Percentiles rank a stretch among this genome's conserved stretches.
Conservation (phyloP, 2,113 vertebrate genomes). For the Paramisgurnus dabryanus region DNA sequence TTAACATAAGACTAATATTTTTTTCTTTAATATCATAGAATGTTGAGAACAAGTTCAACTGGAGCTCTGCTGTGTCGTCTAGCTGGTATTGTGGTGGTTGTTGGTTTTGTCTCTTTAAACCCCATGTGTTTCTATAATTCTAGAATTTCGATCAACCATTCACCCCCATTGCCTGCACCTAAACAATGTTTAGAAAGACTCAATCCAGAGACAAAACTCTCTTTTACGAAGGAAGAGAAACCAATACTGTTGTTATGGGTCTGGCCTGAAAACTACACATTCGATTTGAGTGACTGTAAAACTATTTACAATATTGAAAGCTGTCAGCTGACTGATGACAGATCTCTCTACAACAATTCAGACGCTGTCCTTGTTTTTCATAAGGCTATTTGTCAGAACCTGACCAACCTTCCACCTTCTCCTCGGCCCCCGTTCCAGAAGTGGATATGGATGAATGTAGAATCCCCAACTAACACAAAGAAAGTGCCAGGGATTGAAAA, state of each 20-base stretch:
- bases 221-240: constrained; percentile 58
- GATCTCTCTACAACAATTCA: constrained; percentile 76
- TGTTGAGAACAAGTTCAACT: neutral
- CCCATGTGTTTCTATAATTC: neutral
- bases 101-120: neutral
- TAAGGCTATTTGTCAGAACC: constrained; percentile 78
- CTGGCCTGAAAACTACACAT: constrained; percentile 82
- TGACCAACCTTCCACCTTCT: constrained; percentile 82
- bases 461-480: constrained; percentile 79
- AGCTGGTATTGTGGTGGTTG: neutral
- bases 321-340: constrained; percentile 83
- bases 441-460: constrained; percentile 89
- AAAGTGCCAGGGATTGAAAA: constrained; percentile 80
- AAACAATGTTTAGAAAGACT: too few relatives aligned
- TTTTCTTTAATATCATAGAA: neutral
- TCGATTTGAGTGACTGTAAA: constrained; percentile 78
- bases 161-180: neutral
- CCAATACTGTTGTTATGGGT: constrained; percentile 85
- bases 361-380: constrained; percentile 81
- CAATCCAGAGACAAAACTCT: neutral
- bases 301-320: constrained; percentile 79
- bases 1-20: neutral
- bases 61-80: neutral
- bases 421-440: constrained; percentile 81
- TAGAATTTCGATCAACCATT: neutral